A percentile compares a stretch with the other conserved stretches of the same genome.
Evolutionary conservation across 2,797 vertebrate species (phyloP).

Genomic region (Brotula barbata): DNA sequence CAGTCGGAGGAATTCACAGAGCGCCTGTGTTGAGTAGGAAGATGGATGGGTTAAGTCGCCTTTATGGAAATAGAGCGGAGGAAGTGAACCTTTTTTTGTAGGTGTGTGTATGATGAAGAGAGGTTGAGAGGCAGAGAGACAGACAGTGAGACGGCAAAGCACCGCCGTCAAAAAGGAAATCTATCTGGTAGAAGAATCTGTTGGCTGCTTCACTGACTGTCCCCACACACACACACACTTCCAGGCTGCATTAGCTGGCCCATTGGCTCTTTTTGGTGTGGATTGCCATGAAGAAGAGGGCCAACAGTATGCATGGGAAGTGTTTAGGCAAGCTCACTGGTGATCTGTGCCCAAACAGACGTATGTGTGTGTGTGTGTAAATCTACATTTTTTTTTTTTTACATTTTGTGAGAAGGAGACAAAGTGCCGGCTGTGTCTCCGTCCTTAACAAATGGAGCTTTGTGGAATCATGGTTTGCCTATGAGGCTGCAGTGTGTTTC

Average conservation of each 20-base stretch:
- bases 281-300: constrained; percentile 32
- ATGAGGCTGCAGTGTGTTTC: constrained; percentile 30
- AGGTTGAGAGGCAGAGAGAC: constrained; percentile 47
- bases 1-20: constrained; percentile 16
- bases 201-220: constrained; percentile 53
- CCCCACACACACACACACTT: constrained; percentile 20
- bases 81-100: constrained; percentile 55
- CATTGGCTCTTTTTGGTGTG: constrained; percentile 53
- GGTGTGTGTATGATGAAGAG: constrained; percentile 53
- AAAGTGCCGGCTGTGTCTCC: background rate
- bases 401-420: constrained; percentile 2
- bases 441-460: constrained; percentile 35
- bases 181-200: constrained; percentile 48
- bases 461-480: constrained; percentile 27
- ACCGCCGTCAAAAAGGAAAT: constrained; percentile 59
- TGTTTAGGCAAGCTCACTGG: constrained; percentile 29
- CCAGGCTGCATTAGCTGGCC: constrained; percentile 50
- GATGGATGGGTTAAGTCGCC: constrained; percentile 53
- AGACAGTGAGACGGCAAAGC: constrained; percentile 37
- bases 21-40: constrained; percentile 8
- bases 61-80: constrained; percentile 56
- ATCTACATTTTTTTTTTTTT: no score
- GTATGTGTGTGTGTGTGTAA: constrained; percentile 31
- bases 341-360: constrained; percentile 35
- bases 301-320: constrained; percentile 26